Conservation (phyloP, 2,797 vertebrate genomes). For the Crenichthys baileyi region DNA sequence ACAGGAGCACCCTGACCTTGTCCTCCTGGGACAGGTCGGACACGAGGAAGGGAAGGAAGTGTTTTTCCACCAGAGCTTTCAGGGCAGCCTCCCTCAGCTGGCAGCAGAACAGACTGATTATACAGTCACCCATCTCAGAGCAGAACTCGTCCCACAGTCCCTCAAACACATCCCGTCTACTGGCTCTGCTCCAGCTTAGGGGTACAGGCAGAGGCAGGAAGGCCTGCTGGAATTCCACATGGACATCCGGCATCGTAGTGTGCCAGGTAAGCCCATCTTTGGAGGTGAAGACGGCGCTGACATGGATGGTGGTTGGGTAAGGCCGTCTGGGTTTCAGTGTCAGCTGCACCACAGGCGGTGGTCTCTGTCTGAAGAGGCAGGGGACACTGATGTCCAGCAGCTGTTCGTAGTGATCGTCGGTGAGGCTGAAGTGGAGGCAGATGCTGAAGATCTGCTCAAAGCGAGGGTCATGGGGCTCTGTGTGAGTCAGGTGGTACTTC, state of each 20-base stretch:
- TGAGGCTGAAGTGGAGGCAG: slow-evolving; percentile 81
- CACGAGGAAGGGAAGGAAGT: slow-evolving; percentile 80
- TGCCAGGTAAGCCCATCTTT: slow-evolving; percentile 81
- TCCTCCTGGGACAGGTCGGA: slow-evolving; percentile 38
- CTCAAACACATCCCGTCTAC: slow-evolving; percentile 74
- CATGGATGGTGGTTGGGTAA: slow-evolving; percentile 74
- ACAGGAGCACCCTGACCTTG: slow-evolving; percentile 77
- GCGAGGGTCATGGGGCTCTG: slow-evolving; percentile 9
- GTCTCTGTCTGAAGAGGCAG: slow-evolving; percentile 74
- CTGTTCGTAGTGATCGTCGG: slow-evolving; percentile 75
- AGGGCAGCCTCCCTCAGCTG: slow-evolving; percentile 66
- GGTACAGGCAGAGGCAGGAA: slow-evolving; percentile 79
- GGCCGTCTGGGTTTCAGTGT: slow-evolving; percentile 80
- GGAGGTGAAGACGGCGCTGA: slow-evolving; percentile 82
- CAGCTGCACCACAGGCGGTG: slow-evolving; percentile 70
- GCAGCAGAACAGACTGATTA: slow-evolving; percentile 85
- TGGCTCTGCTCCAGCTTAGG: slow-evolving; percentile 24
- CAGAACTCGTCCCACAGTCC: slow-evolving; percentile 79
- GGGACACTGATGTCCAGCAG: slow-evolving; percentile 81
- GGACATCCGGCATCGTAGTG: slow-evolving; percentile 77
- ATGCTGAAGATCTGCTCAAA: slow-evolving; percentile 83
- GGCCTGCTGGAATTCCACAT: slow-evolving; percentile 79
- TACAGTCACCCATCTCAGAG: slow-evolving; percentile 32
- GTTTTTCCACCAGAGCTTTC: slow-evolving; percentile 63
- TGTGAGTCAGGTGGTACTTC: slow-evolving; percentile 72